These are phyloP conservation scores for Mesaphorura yosii DNA, from an alignment of 1,140 invertebrate species.

Conservation along the genomic window DNA sequence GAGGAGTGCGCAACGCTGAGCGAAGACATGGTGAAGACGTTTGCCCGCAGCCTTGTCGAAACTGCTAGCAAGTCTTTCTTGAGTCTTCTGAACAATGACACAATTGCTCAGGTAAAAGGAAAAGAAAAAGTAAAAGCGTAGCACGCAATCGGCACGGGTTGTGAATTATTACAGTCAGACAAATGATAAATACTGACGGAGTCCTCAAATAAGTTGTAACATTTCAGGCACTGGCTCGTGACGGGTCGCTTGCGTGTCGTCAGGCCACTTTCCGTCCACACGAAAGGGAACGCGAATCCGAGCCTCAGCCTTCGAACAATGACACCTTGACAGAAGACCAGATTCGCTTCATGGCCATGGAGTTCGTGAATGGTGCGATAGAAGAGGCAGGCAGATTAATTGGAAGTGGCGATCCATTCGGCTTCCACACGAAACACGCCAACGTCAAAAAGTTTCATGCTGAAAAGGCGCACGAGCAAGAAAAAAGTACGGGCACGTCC, in stretches of 20 bases:
- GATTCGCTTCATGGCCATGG: background rate
- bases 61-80: too few relatives aligned
- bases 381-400: slow-evolving; percentile 10
- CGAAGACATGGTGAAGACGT: background rate
- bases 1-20: background rate
- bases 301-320: background rate
- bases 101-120: too few relatives aligned
- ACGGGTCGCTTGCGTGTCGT: background rate
- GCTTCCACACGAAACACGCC: background rate
- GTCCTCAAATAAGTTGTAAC: too few relatives aligned
- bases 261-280: background rate
- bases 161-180: too few relatives aligned
- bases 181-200: too few relatives aligned
- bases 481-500: too few relatives aligned
- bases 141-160: too few relatives aligned
- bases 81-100: too few relatives aligned
- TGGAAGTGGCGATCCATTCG: slow-evolving; percentile 16
- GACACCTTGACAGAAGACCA: slow-evolving; percentile 5
- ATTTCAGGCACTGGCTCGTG: background rate
- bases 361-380: slow-evolving; percentile 11
- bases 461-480: background rate
- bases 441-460: background rate
- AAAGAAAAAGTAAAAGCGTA: too few relatives aligned
- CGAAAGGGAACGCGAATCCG: background rate
- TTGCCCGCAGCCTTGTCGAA: background rate